Conservation (phyloP, 2,797 vertebrate species). For the Eulemur albifrons region DNA sequence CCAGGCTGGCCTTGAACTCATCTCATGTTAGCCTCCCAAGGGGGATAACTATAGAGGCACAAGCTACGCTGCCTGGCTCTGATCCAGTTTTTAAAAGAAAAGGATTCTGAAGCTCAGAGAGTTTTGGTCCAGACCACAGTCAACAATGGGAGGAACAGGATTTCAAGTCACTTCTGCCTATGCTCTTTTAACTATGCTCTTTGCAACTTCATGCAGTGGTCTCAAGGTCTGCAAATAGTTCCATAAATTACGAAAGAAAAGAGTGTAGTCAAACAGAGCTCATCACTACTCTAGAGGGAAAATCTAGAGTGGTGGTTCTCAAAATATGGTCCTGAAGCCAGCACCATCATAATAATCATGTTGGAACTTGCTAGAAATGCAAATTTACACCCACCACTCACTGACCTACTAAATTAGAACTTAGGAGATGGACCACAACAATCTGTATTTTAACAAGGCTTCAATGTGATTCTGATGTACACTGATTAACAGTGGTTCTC, state of each 20-base stretch:
- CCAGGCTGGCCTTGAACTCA: too few relatives aligned
- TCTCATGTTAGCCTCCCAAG: too few relatives aligned
- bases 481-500: not conserved
- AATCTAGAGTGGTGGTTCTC: not conserved
- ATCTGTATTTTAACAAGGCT: not conserved
- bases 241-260: not conserved
- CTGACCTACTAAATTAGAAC: not conserved
- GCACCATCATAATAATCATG: not conserved
- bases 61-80: too few relatives aligned
- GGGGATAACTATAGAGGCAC: too few relatives aligned
- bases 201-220: not conserved
- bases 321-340: not conserved
- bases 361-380: not conserved
- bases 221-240: not conserved
- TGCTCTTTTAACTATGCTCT: not conserved
- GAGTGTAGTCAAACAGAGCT: not conserved
- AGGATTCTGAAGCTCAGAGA: not conserved
- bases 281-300: not conserved
- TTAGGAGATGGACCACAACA: not conserved
- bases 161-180: not conserved
- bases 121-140: not conserved
- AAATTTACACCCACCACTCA: not conserved
- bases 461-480: not conserved
- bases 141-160: not conserved
- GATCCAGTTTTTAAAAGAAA: not conserved